Percentiles rank a stretch among this genome's conserved stretches.
These are phyloP conservation scores for Lepus townsendii DNA, from an alignment of 2,797 vertebrate genomes.

Conservation along the genomic window DNA sequence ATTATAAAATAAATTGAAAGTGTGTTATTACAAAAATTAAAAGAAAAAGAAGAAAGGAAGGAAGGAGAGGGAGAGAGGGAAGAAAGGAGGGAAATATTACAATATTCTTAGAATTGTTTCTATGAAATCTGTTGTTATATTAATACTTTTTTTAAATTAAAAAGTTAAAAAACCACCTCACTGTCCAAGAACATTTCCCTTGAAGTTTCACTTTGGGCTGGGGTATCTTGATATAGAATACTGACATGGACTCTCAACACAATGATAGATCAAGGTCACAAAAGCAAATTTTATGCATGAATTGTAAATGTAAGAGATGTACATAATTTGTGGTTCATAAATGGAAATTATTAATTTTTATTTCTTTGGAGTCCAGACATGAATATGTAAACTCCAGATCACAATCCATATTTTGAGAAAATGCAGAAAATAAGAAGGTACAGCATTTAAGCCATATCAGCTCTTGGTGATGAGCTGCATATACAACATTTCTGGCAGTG, in stretches of 20 bases:
- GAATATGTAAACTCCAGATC: constrained; percentile 45
- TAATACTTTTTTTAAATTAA: too few relatives aligned
- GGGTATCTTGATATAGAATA: neutral
- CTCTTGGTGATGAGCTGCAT: constrained; percentile 53
- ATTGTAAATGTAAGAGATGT: constrained; percentile 63
- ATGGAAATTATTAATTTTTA: constrained; percentile 64
- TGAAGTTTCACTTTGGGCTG: neutral
- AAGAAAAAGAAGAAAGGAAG: too few relatives aligned
- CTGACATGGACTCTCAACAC: neutral
- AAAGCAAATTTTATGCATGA: constrained; percentile 72
- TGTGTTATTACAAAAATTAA: too few relatives aligned
- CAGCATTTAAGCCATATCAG: constrained; percentile 33
- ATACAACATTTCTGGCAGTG: constrained; percentile 49
- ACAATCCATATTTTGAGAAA: constrained; percentile 64
- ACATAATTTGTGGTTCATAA: constrained; percentile 58
- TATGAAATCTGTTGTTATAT: too few relatives aligned
- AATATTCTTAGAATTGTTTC: too few relatives aligned
- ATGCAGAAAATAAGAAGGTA: constrained; percentile 43
- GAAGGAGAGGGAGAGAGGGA: too few relatives aligned
- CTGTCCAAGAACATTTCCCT: neutral
- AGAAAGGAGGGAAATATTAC: too few relatives aligned
- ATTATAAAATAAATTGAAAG: too few relatives aligned
- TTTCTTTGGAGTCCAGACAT: constrained; percentile 54
- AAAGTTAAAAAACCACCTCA: neutral
- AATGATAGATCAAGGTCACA: neutral